phyloP scores from a whole-genome alignment of 2,113 vertebrate species.

The Prietella phreatophila region DNA sequence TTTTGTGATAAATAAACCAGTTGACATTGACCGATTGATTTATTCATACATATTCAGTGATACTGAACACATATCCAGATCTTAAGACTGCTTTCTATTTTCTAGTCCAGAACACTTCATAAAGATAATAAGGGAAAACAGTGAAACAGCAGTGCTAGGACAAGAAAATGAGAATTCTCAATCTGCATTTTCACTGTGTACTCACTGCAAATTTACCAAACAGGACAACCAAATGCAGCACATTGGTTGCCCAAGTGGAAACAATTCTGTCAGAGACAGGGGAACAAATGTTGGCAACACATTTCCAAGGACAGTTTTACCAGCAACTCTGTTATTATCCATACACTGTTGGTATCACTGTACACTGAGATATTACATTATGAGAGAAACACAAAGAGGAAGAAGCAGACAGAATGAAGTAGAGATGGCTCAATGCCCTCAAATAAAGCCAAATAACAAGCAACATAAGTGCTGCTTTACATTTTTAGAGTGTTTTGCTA shows the following conservation, averaged over 20 bases:
- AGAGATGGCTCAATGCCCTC: not conserved
- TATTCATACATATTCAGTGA: constrained; percentile 14
- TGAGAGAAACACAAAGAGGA: not conserved
- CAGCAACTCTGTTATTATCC: not conserved
- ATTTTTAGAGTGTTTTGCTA: not conserved
- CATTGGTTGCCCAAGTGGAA: constrained; percentile 16
- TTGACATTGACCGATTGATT: not conserved
- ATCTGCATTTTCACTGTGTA: not conserved
- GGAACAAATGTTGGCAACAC: not conserved
- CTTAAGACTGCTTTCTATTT: constrained; percentile 1
- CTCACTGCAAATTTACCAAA: not conserved
- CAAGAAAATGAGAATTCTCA: constrained; percentile 3
- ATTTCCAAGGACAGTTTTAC: not conserved
- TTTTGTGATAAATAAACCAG: not conserved
- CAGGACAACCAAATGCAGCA: constrained; percentile 10
- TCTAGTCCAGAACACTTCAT: not conserved
- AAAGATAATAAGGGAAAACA: not conserved
- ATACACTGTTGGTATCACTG: not conserved
- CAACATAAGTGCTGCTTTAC: not conserved
- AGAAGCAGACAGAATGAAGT: not conserved
- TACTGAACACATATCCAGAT: not conserved
- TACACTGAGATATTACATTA: not conserved
- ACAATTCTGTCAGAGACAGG: not conserved
- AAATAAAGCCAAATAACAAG: not conserved
- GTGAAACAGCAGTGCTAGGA: not conserved